Base-by-base conservation (phyloP, 2,113 vertebrate species). In the Sphyrna mokarran region DNA sequence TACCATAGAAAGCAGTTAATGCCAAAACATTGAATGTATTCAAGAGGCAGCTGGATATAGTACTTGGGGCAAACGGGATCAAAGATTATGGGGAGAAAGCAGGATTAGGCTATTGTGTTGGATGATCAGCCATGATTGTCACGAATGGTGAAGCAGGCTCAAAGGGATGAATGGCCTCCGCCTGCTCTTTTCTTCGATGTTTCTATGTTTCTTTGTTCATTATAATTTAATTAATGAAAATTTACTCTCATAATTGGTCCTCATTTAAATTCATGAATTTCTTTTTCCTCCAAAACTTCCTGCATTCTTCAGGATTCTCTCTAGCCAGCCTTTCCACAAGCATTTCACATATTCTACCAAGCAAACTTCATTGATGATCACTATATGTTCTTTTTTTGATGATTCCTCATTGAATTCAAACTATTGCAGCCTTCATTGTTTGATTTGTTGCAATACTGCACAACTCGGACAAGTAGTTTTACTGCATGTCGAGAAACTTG, bases 311-410 rank as follows among this genome's bases (percentile, higher is more conserved):
- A 37, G 89, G 61, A 93, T 40, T n/a, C 7, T 93, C n/a, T 11
- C 8, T 61, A 63, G 58, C 23, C 54, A 90, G 48, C 87, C 58
- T n/a, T 91, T 91, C 89, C 89, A 80, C 58, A 93, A 66, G 33
- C 61, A 66, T 93, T 93, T 63, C 61, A 93, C 89, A 66, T 14
- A 37, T 91, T 91, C 58, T 13, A 63, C 58, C n/a, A 18, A 37
- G 14, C n/a, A 93, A n/a, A 37, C 61, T 20, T 93, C 61, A 93
- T 93, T 93, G 89, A 66, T 40, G n/a, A 68, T 93, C 89, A 66
- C 63, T 93, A 37, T 93, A 18, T 5, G 61, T 93, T 63, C 61
- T 63, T 93, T 63, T 5, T 6, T 63, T 37, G 63, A 54, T 66
- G 33, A 66, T 37, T 18, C 33, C 18, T 37, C 86, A 89, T 89